These are phyloP conservation scores for Flabesymbios commensalis DNA, from an alignment of 2,888 invertebrate species.

Conservation along the genomic window DNA sequence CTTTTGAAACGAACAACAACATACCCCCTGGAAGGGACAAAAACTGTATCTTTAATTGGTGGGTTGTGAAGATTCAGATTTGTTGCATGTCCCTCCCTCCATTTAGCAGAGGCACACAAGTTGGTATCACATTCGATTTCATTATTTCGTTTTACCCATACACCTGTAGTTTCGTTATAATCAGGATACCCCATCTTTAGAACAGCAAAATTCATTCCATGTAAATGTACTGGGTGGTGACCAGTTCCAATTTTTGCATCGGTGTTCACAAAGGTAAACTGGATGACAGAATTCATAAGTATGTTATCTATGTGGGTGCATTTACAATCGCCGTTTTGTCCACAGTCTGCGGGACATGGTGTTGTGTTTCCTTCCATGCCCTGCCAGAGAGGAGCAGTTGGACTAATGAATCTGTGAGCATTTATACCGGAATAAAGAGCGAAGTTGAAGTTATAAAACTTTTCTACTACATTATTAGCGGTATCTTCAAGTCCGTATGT, in stretches of 20 bases:
- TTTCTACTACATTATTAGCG: not conserved
- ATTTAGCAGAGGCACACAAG: constrained; percentile 41
- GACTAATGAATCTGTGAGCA: not conserved
- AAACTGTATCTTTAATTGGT: constrained; percentile 51
- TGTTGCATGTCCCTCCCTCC: constrained; percentile 43
- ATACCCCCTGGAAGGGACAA: constrained; percentile 54
- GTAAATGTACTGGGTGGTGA: constrained; percentile 53
- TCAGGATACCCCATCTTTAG: constrained; percentile 46
- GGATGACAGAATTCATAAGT: not conserved
- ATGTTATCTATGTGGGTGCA: not conserved
- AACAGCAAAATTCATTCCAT: constrained; percentile 53
- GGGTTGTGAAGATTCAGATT: constrained; percentile 42
- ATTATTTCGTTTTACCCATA: constrained; percentile 1
- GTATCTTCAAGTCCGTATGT: not conserved
- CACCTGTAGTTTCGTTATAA: constrained; percentile 14
- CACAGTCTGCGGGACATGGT: not conserved
- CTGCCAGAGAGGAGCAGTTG: not conserved
- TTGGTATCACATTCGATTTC: constrained; percentile 41
- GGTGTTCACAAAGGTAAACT: not conserved
- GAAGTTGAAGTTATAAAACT: not conserved
- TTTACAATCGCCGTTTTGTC: not conserved
- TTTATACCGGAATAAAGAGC: not conserved
- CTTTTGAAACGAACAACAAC: constrained; percentile 51
- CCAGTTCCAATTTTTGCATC: too few species aligned
- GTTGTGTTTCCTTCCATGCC: not conserved